Evolutionary conservation across 2,113 vertebrate genomes (phyloP).

Genomic region (Bufo gargarizans): DNA sequence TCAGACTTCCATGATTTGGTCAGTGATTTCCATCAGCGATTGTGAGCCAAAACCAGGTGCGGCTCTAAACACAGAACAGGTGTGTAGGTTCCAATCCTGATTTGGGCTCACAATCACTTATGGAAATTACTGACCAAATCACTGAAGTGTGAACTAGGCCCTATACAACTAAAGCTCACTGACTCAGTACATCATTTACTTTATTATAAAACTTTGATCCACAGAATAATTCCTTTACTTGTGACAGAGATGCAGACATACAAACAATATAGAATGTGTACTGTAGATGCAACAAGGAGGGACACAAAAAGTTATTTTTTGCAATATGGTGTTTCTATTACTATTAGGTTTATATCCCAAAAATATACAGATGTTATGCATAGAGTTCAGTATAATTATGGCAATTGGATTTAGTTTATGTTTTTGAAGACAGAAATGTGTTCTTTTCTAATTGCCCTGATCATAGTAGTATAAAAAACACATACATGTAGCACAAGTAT

Average conservation of each 20-base stretch:
- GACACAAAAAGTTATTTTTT: background rate
- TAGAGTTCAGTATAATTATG: background rate
- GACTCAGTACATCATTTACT: background rate
- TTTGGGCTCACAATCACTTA: too few species aligned
- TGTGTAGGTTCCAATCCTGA: too few species aligned
- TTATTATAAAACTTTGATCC: background rate
- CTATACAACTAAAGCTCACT: background rate
- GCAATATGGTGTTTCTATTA: background rate
- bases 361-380: conserved; percentile 11
- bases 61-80: too few species aligned
- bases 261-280: background rate
- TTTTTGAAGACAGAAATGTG: background rate
- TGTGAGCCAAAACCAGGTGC: too few species aligned
- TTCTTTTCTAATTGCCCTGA: background rate
- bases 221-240: background rate
- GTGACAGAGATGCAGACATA: background rate
- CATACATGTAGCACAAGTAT: background rate
- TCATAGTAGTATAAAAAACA: background rate
- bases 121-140: too few species aligned
- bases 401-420: background rate
- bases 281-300: background rate
- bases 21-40: too few species aligned
- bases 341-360: background rate
- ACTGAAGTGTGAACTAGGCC: too few species aligned
- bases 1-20: too few species aligned